Evolutionary conservation across 2,113 vertebrate species (phyloP).

Genomic region (Neoarius graeffei): DNA sequence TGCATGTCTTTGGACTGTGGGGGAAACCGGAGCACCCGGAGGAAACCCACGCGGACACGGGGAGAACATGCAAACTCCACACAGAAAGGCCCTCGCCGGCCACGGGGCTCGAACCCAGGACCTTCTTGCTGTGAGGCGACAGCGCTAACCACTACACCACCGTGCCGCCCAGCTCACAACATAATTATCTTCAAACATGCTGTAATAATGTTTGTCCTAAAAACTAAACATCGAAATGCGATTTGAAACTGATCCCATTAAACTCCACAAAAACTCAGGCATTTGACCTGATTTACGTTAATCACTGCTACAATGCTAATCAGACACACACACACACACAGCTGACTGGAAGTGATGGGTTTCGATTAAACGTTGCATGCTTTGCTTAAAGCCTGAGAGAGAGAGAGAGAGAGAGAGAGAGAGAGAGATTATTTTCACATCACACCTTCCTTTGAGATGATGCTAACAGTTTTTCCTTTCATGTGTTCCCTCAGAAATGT

Average conservation of each 20-base stretch:
- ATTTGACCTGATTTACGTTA: constrained; percentile 12
- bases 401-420: not conserved
- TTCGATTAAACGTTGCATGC: not conserved
- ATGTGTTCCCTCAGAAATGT: not conserved
- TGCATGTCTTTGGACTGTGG: too few species aligned
- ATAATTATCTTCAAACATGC: constrained; percentile 17
- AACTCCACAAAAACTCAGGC: not conserved
- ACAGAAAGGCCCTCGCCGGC: too few species aligned
- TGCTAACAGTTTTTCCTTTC: not conserved
- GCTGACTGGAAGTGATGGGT: not conserved
- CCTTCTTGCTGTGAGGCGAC: too few species aligned
- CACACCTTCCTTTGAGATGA: not conserved
- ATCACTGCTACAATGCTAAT: not conserved
- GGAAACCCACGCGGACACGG: too few species aligned
- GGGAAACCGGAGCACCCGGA: too few species aligned
- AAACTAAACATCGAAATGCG: not conserved
- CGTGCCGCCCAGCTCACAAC: too few species aligned
- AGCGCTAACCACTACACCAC: too few species aligned
- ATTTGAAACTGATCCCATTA: not conserved
- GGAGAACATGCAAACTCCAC: too few species aligned
- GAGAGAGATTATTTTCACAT: not conserved
- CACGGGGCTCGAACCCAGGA: too few species aligned
- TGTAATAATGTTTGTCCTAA: constrained; percentile 1
- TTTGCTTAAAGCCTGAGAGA: not conserved
- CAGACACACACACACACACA: not conserved